Base-by-base conservation (phyloP, 92 coral and sea anemone species). In the Virgularia gustaviana region DNA sequence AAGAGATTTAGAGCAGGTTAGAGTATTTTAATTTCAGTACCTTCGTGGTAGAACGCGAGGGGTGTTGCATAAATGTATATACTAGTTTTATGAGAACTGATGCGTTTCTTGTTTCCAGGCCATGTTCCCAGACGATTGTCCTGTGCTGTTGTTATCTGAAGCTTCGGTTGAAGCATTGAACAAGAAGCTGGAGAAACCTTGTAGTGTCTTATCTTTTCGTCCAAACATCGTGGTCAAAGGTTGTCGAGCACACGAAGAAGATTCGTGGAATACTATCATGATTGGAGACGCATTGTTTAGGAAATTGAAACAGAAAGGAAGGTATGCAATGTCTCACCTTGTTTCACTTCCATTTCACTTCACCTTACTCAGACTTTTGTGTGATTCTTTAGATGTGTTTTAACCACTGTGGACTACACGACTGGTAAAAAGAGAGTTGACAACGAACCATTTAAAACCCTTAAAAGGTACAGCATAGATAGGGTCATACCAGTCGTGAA, bases 191-290 rank as follows among this genome's bases (percentile, higher is more conserved):
- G 57, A 72, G 6, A 44, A 60, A 13, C 85, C 98, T 28, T 74
- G 89, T 24, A 54, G 58, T 19, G 87, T 92, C 78, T 45, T 66
- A 43, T 70, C 96, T 27, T 92, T 92, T 49, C 86, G 96, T 11
- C 85, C 98, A 18, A 92, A 87, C 51, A 65, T 92, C 22, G 51
- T 89, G 28, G 67, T 89, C 8, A 73, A 76, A 23, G 98, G 98
- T 56, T 78, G 84, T 22, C 60, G 70, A 33, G 75, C 96, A 25
- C 83, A 62, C 74, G 89, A 65, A n/a, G 98, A 92, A 87, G 98
- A 86, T 61, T 49, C 37, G 24, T 76, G 61, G 61, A 49, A 81
- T 34, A 39, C 52, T 49, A 45, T 91, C 1, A 83, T 83, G 65
- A 84, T 91, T 64, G 85, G 87, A 28, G 82, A 91, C 78, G 89